Evolutionary conservation across 2,113 vertebrate species (phyloP).

Genomic region (Amia ocellicauda): DNA sequence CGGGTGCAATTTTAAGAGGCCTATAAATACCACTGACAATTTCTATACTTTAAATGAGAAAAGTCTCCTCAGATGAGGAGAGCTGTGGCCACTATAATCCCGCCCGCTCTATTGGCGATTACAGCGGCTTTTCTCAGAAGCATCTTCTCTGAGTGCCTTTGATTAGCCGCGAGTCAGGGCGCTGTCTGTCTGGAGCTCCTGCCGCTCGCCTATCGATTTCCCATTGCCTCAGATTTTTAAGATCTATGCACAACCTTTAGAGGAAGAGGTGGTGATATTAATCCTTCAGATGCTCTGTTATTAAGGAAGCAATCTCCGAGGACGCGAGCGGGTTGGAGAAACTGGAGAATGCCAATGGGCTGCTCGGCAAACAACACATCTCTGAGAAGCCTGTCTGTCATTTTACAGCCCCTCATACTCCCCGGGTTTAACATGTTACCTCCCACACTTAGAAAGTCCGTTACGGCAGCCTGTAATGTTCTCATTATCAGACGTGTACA

Average conservation of each 20-base stretch:
- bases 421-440: background rate
- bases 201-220: conserved; percentile 49
- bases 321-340: background rate
- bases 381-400: background rate
- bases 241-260: conserved; percentile 53
- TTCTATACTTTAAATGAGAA: too few species aligned
- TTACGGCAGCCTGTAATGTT: too few species aligned
- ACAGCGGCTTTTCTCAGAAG: background rate
- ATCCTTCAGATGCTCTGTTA: conserved; percentile 33
- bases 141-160: background rate
- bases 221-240: conserved; percentile 40
- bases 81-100: background rate
- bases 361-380: background rate
- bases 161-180: conserved; percentile 32
- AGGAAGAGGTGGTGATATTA: conserved; percentile 47
- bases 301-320: conserved; percentile 12
- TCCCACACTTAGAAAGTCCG: too few species aligned
- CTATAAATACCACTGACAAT: too few species aligned
- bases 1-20: too few species aligned
- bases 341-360: background rate
- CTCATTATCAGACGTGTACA: too few species aligned
- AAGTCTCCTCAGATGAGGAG: too few species aligned
- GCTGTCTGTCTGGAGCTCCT: conserved; percentile 35
- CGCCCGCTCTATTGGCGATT: background rate
- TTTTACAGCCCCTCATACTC: too few species aligned